Evolutionary conservation across 1,140 invertebrate genomes (phyloP).

Genomic region (Eulimnadia texana): DNA sequence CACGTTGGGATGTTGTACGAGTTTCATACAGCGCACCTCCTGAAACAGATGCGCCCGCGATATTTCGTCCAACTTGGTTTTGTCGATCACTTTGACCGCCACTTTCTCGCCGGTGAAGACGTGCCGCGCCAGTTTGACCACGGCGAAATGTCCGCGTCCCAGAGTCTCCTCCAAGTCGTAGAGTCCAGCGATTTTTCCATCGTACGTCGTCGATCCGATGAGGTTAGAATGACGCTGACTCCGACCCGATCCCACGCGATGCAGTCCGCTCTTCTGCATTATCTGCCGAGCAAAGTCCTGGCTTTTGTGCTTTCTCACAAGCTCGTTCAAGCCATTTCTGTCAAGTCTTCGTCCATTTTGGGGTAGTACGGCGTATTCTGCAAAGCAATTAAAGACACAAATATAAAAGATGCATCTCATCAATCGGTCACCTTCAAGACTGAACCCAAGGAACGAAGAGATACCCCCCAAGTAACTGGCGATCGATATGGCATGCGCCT

Average conservation of each 20-base stretch:
- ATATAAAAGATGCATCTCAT: neutral
- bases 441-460: neutral
- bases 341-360: no score
- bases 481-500: neutral
- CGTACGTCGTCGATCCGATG: conserved; percentile 5
- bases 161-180: conserved; percentile 93
- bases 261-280: conserved; percentile 8
- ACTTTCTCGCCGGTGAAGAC: conserved; percentile 99
- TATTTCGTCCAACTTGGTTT: conserved; percentile 89
- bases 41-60: conserved; percentile 95
- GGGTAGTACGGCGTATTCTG: no score
- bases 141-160: conserved; percentile 86
- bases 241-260: conserved; percentile 4
- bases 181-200: conserved; percentile 78
- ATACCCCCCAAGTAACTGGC: neutral
- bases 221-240: conserved; percentile 1
- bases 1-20: conserved; percentile 97
- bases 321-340: neutral
- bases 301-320: neutral
- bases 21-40: conserved; percentile 94
- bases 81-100: conserved; percentile 70
- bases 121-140: conserved; percentile 94
- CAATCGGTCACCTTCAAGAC: neutral
- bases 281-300: neutral
- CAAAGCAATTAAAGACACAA: no score